phyloP scores from a whole-genome alignment of 1,140 invertebrate genomes.

The Eumaeus atala region DNA sequence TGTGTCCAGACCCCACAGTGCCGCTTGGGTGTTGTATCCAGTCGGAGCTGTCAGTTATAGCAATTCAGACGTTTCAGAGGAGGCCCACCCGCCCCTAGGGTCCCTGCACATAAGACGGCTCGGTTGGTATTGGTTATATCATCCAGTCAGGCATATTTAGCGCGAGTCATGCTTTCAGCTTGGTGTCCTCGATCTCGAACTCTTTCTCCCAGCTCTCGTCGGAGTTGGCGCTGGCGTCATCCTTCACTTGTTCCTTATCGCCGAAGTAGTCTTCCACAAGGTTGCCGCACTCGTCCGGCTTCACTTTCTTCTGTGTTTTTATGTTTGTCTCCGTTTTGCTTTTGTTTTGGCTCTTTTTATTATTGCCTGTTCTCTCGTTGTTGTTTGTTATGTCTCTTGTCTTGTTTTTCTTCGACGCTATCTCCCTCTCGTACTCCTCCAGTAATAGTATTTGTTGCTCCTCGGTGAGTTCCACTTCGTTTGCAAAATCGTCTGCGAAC shows the following conservation, averaged over 20 bases:
- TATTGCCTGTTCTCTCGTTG: conserved; percentile 32
- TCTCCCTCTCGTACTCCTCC: conserved; percentile 75
- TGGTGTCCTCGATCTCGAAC: conserved; percentile 63
- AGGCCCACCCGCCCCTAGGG: too few relatives aligned
- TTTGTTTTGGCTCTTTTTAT: conserved; percentile 40
- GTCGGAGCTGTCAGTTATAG: too few relatives aligned
- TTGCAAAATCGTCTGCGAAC: conserved; percentile 75
- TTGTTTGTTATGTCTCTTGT: conserved; percentile 46
- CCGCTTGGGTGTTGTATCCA: too few relatives aligned
- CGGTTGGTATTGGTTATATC: conserved; percentile 13
- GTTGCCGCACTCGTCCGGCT: conserved; percentile 56
- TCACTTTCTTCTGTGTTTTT: conserved; percentile 46
- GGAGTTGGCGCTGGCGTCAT: conserved; percentile 69
- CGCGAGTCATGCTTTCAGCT: conserved; percentile 46
- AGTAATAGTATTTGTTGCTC: conserved; percentile 76
- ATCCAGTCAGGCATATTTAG: conserved; percentile 16
- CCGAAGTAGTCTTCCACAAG: conserved; percentile 71
- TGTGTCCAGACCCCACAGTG: too few relatives aligned
- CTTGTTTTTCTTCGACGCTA: conserved; percentile 47
- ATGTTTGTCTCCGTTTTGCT: conserved; percentile 38
- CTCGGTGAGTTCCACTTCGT: conserved; percentile 75
- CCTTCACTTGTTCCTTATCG: conserved; percentile 55
- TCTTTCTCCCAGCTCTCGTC: conserved; percentile 73
- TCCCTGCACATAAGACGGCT: neutral
- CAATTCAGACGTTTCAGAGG: too few relatives aligned